phyloP scores from a whole-genome alignment of 2,113 vertebrate genomes.

The Lipophrys pholis region DNA sequence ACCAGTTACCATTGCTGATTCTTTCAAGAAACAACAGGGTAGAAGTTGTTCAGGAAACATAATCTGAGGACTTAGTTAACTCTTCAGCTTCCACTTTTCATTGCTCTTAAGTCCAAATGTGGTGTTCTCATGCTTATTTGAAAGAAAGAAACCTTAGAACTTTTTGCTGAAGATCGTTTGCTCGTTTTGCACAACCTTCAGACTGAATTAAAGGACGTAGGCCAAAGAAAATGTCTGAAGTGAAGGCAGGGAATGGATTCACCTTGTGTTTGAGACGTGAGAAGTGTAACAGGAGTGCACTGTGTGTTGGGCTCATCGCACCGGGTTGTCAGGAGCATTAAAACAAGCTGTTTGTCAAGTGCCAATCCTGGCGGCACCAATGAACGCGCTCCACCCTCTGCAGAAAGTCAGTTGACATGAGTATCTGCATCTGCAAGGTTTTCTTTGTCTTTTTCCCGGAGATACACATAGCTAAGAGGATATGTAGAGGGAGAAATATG shows the following conservation, averaged over 20 bases:
- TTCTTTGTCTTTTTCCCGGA: background rate
- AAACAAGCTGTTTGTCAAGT: constrained; percentile 71
- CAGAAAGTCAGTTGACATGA: background rate
- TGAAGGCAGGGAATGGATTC: constrained; percentile 26
- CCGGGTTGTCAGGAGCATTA: constrained; percentile 64
- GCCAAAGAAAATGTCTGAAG: constrained; percentile 14
- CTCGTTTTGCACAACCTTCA: constrained; percentile 8
- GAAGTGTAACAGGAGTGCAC: constrained; percentile 21
- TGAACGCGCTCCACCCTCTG: constrained; percentile 19
- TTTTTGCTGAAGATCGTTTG: constrained; percentile 21
- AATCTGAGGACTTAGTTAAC: background rate
- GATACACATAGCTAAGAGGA: background rate
- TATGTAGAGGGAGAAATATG: background rate
- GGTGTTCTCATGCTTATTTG: constrained; percentile 12
- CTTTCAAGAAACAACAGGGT: constrained; percentile 10
- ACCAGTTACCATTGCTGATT: constrained; percentile 9
- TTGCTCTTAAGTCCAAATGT: no score
- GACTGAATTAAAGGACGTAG: background rate
- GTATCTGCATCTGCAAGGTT: constrained; percentile 3
- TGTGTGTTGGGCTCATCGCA: constrained; percentile 48
- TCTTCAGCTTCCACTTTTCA: no score
- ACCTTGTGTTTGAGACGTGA: constrained; percentile 29
- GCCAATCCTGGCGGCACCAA: constrained; percentile 34
- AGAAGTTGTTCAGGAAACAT: constrained; percentile 24
- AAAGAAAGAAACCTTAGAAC: background rate